Base-by-base conservation (phyloP, 1,140 invertebrate genomes). In the Tetragonula clypearis region DNA sequence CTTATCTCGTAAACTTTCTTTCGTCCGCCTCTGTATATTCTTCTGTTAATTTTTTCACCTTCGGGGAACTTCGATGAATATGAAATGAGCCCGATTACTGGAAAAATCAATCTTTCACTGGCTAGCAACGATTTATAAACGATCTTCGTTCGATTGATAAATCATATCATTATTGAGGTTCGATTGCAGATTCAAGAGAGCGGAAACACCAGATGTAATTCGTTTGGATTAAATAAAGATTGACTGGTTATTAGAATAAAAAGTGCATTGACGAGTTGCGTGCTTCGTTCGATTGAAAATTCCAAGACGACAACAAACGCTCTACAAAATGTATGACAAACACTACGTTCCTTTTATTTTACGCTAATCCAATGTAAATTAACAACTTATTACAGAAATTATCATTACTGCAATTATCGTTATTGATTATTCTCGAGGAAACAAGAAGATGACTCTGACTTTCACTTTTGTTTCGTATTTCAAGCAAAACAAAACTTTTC, bases 1-100 rank as follows among this genome's bases (percentile, higher is more conserved):
- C n/a, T n/a, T n/a, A n/a, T n/a, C n/a, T n/a, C n/a, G n/a, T 41
- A 41, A 41, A 41, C 41, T 41, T 41, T 41, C 41, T 41, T 41
- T 6, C 41, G 41, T 41, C 41, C 41, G 2, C 41, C 41, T 49
- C 41, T 49, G 41, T 49, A 49, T 11, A 26, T 30, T 75, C n/a
- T n/a, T 74, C 14, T n/a, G 60, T 49, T 60, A 49, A 65, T 78
- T 66, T 77, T 77, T 41, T 77, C 49, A 74, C 15, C n/a, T 35
- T 35, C 30, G n/a, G n/a, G 3, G 14, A 26, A 74, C 19, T 74
- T 55, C 49, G n/a, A 53, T 74, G 49, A 49, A 74, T 74, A 74
- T 53, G 17, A 11, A 74, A 74, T 23, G 71, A 11, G 41, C 5
- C 5, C 15, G 9, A 53, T 73, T 73, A 73, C 15, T 15, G 15